Evolutionary conservation across 2,797 vertebrate species (phyloP), one percentile per base, ranked within the genome.

Genomic region (Calcarius lapponicus): DNA sequence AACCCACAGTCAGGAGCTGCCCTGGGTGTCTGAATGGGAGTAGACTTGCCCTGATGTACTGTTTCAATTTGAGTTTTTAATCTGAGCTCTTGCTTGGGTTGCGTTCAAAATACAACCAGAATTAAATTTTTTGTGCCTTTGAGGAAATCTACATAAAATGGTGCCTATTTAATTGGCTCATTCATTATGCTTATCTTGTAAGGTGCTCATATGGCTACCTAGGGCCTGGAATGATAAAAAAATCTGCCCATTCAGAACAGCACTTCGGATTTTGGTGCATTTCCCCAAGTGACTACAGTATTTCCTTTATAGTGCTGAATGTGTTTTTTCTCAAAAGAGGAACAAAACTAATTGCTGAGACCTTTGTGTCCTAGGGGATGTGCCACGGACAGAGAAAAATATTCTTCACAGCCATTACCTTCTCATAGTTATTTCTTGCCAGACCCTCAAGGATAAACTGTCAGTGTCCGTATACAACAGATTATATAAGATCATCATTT

Each of bases 401-500:
- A 92, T 54, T 94, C 91, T 88, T 94, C 80, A 90, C 78, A 95
- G 90, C 60, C 90, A 82, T 95, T 95, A 94, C 89, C 91, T 95
- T 95, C 80, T 84, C 88, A 69, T 90, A 93, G 92, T 95, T 95
- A 81, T 93, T 92, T 94, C 91, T 92, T 95, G 53, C 78, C 91
- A 95, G 64, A 92, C 90, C 92, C 95, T 96, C 82, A 97, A 96
- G 95, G 93, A 73, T 92, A 96, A 88, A 20, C 60, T 96, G 95
- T 92, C 96, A 93, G 57, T 88, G 80, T 53, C 83, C 6, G 0
- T 94, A 93, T 85, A 95, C 91, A 95, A 92, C 48, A 85, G 78
- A 90, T 97, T 96, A 96, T 94, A 57, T 95, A 95, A 96, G 92
- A 95, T 88, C 86, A 86, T 96, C 1, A 91, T 96, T 97, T 97